Evolutionary conservation across 2,797 vertebrate genomes (phyloP).

Genomic region (Lacerta bilineata): DNA sequence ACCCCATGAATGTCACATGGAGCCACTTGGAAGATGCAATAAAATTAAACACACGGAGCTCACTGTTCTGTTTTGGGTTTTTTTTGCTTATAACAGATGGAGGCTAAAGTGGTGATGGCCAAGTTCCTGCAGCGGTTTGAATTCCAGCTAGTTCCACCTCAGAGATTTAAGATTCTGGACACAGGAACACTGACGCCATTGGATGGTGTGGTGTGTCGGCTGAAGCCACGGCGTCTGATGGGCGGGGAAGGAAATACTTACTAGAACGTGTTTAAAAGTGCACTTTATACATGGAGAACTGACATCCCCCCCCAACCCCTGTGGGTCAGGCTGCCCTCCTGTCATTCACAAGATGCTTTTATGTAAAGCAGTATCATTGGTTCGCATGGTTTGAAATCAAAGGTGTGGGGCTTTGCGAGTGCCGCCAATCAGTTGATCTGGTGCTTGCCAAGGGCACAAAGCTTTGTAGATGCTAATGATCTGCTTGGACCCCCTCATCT

Average conservation of each 20-base stretch:
- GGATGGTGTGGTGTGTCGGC: slow-evolving; percentile 86
- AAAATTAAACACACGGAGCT: slow-evolving; percentile 6
- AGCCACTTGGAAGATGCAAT: no score
- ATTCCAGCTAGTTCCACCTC: slow-evolving; percentile 85
- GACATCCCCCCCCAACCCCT: neutral
- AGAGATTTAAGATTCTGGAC: slow-evolving; percentile 86
- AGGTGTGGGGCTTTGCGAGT: no score
- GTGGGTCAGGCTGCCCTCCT: neutral
- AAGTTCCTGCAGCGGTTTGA: slow-evolving; percentile 93
- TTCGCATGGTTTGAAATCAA: no score
- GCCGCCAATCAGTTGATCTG: no score
- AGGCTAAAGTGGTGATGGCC: slow-evolving; percentile 92
- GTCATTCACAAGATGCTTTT: neutral
- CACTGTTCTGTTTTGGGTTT: slow-evolving; percentile 30
- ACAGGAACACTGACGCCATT: slow-evolving; percentile 83
- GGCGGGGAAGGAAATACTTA: neutral
- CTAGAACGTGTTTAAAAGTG: neutral
- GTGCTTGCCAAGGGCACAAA: no score
- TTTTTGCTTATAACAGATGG: slow-evolving; percentile 83
- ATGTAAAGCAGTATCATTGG: no score
- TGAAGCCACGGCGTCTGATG: slow-evolving; percentile 73
- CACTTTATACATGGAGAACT: neutral
- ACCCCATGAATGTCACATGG: no score
- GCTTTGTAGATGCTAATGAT: no score
- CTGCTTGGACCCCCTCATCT: neutral